Conservation (phyloP, 2,888 invertebrate species). For the Drosophila colorata region DNA sequence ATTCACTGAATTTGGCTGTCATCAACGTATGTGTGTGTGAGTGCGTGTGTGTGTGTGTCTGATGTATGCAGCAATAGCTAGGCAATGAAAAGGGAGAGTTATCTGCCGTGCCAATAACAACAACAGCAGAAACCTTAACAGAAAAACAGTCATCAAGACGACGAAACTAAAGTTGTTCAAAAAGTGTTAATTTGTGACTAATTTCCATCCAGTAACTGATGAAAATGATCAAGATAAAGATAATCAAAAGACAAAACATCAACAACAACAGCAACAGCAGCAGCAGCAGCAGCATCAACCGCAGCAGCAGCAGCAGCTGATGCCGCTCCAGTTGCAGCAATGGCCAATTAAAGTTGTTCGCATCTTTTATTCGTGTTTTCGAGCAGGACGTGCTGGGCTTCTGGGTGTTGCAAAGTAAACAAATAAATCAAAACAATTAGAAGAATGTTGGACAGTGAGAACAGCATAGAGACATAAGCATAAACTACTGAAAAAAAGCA, state of each 20-base stretch:
- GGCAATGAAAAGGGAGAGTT: slow-evolving; percentile 20
- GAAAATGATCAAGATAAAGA: slow-evolving; percentile 9
- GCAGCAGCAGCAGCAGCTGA: slow-evolving; percentile 2
- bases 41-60: neutral
- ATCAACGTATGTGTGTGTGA: neutral
- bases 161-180: neutral
- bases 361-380: neutral
- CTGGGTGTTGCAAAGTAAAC: slow-evolving; percentile 11
- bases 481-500: neutral
- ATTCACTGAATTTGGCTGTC: neutral
- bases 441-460: slow-evolving; percentile 22
- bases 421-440: slow-evolving; percentile 6
- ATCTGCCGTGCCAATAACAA: neutral
- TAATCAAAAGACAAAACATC: neutral
- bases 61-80: slow-evolving; percentile 2
- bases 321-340: slow-evolving; percentile 6
- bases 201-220: slow-evolving; percentile 15
- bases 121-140: slow-evolving; percentile 8
- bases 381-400: slow-evolving; percentile 7
- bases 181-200: slow-evolving; percentile 35
- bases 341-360: neutral
- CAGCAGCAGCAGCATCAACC: slow-evolving; percentile 12
- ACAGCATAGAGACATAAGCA: slow-evolving; percentile 5
- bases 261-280: slow-evolving; percentile 3
- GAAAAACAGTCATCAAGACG: slow-evolving; percentile 1